Percentiles rank a stretch among this genome's conserved stretches.
Evolutionary conservation across 2,888 invertebrate species (phyloP).

Genomic region (Chrysomela aeneicollis): DNA sequence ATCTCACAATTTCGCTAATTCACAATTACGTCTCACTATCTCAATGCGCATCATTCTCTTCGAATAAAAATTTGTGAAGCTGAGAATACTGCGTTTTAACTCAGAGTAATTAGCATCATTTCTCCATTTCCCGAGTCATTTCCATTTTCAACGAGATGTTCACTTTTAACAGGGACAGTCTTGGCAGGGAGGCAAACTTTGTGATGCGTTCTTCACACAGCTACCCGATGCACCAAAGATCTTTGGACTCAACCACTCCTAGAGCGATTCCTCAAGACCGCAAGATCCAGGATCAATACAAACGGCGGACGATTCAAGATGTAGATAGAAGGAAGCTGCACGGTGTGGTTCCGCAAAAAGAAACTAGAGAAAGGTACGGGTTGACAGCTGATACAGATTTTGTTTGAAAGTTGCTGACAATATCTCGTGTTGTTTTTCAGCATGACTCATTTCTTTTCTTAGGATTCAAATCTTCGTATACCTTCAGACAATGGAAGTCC

Average conservation of each 20-base stretch:
- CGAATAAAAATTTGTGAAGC: no score
- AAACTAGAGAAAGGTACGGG: slow-evolving; percentile 28
- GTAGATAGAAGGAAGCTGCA: slow-evolving; percentile 36
- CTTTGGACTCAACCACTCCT: slow-evolving; percentile 52
- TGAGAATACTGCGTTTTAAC: no score
- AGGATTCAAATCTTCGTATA: no score
- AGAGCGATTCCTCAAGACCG: neutral
- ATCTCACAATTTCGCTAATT: no score
- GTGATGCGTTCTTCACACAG: slow-evolving; percentile 65
- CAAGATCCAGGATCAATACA: slow-evolving; percentile 29
- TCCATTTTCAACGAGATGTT: neutral
- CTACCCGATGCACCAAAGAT: slow-evolving; percentile 64
- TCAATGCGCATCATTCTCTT: no score
- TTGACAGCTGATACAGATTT: neutral
- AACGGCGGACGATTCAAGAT: slow-evolving; percentile 38
- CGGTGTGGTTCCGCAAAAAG: slow-evolving; percentile 25
- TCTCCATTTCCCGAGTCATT: no score
- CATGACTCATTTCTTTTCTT: no score
- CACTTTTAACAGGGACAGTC: slow-evolving; percentile 23
- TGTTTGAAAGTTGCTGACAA: no score
- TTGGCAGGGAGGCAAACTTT: slow-evolving; percentile 50
- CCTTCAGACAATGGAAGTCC: no score
- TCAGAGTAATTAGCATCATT: no score
- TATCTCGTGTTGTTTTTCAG: no score
- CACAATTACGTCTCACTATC: no score